phyloP scores from a whole-genome alignment of 1,140 invertebrate genomes.

The Ostrea denselamellosa region DNA sequence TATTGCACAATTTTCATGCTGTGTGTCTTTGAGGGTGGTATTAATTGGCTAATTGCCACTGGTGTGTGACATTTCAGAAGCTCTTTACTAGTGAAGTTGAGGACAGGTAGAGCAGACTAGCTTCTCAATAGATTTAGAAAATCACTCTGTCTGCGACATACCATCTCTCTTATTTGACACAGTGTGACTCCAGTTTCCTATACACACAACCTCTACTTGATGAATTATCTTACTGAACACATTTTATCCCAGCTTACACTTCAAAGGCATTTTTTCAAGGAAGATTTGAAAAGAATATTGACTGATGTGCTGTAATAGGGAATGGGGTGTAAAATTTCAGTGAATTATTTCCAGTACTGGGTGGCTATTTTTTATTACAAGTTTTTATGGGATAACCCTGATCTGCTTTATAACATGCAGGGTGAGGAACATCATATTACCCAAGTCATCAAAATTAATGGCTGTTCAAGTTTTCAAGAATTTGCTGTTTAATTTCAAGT shows the following conservation, averaged over 20 bases:
- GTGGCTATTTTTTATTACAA: neutral
- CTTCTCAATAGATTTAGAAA: neutral
- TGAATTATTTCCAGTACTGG: constrained; percentile 15
- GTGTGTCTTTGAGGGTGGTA: neutral
- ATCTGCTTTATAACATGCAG: neutral
- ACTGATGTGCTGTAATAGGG: constrained; percentile 14
- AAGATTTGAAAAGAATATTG: constrained; percentile 34
- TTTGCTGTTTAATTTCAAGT: neutral
- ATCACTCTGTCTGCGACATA: neutral
- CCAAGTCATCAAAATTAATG: neutral
- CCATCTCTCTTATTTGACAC: neutral
- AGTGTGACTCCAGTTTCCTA: neutral
- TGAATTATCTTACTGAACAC: constrained; percentile 19
- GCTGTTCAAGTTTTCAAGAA: neutral
- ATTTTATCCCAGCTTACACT: neutral
- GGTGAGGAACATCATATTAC: neutral
- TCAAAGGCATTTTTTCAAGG: constrained; percentile 5
- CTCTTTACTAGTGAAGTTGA: neutral
- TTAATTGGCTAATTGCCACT: neutral
- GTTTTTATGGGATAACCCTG: neutral
- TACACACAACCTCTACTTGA: constrained; percentile 31
- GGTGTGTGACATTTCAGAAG: neutral
- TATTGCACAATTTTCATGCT: neutral
- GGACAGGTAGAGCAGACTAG: neutral
- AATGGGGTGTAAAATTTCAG: constrained; percentile 18